Evolutionary conservation across 2,113 vertebrate species (phyloP).

Genomic region (Hassar affinis): DNA sequence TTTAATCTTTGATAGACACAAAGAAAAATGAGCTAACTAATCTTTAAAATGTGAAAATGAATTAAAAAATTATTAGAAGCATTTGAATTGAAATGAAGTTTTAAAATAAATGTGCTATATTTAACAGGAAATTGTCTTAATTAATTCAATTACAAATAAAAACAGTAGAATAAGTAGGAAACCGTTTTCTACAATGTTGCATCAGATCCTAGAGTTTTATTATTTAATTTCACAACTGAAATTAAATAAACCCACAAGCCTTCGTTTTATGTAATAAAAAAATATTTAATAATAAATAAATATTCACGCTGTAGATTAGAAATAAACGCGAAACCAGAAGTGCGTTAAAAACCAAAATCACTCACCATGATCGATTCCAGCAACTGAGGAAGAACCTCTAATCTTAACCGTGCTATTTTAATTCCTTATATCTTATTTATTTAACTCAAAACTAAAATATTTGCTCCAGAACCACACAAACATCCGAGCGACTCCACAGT

Average conservation of each 20-base stretch:
- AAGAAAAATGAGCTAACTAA: background rate
- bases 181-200: background rate
- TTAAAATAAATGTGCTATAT: background rate
- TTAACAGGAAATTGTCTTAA: background rate
- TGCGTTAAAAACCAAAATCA: background rate
- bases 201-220: background rate
- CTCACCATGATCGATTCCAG: constrained; percentile 23
- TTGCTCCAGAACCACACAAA: background rate
- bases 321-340: background rate
- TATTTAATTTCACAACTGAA: background rate
- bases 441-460: background rate
- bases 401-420: background rate
- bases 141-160: background rate
- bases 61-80: background rate
- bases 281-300: background rate
- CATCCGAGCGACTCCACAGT: background rate
- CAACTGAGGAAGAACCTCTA: background rate
- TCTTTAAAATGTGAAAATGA: background rate
- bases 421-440: background rate
- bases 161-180: no score
- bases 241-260: background rate
- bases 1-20: background rate
- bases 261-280: background rate
- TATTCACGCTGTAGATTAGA: no score
- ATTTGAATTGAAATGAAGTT: background rate